These are phyloP conservation scores for Andrena haemorrhoa DNA, from an alignment of 2,888 invertebrate genomes.

Conservation along the genomic window DNA sequence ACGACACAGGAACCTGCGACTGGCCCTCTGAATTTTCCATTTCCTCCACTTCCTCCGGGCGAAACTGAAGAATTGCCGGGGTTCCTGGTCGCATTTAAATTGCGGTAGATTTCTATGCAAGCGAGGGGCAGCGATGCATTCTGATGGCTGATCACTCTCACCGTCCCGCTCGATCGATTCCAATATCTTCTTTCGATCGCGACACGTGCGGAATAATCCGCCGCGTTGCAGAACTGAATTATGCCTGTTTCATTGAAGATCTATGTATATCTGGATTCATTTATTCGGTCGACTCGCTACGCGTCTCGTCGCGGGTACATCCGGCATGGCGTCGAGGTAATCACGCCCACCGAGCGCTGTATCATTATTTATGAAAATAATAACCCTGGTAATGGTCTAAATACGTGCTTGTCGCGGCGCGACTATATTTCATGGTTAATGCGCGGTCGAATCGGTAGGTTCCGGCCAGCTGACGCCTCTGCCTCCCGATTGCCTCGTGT, in stretches of 20 bases:
- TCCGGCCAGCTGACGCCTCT: slow-evolving; percentile 41
- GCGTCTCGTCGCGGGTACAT: neutral
- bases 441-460: slow-evolving; percentile 33
- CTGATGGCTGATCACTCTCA: too few relatives aligned
- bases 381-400: slow-evolving; percentile 10
- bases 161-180: too few relatives aligned
- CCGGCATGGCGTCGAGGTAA: neutral
- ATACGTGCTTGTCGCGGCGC: slow-evolving; percentile 13
- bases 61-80: too few relatives aligned
- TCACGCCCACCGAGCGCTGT: neutral
- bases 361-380: slow-evolving; percentile 42
- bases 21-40: too few relatives aligned
- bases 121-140: too few relatives aligned
- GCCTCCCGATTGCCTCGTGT: slow-evolving; percentile 3
- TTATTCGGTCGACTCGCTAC: neutral
- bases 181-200: too few relatives aligned
- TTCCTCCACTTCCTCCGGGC: too few relatives aligned
- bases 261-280: neutral
- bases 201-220: too few relatives aligned
- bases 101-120: too few relatives aligned
- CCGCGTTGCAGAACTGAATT: neutral
- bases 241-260: neutral
- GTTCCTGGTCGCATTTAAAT: too few relatives aligned
- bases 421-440: slow-evolving; percentile 36
- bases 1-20: too few relatives aligned